Evolutionary conservation across 30 jellyfish, hydroid and myxozoan genomes (phyloP), one percentile per base, ranked within the genome.

Genomic region (Cassiopea andromeda): DNA sequence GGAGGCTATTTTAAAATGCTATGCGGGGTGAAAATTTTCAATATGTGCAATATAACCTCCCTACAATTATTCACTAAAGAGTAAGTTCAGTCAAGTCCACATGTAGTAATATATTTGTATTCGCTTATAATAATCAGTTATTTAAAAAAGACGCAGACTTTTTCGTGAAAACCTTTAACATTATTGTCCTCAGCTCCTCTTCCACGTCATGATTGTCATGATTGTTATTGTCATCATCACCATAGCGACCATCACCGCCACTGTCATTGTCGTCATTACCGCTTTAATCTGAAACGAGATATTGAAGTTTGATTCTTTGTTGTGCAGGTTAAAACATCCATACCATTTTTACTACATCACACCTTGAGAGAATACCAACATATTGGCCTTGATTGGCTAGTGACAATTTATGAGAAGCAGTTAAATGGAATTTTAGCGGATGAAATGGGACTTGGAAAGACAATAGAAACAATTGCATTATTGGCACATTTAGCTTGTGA

Each of bases 401-500:
- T 96, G 15, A 96, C 98, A 12, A 92, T 96, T 98, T 96, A 88
- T 75, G 94, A 87, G 38, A 96, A 93, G 61, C 98, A 96, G 66
- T 91, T 96, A 59, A 96, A 96, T 85, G 99, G 99, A 79, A 95
- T 95, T 1, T 58, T 95, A 19, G 99, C 99, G 9, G 99, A 95
- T 74, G 99, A 95, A 73, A 95, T 95, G 99, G 99, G 98, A n/a
- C 90, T 96, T 6, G 99, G 99, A 44, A 93, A 96, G 54, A 96
- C 99, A 1, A 93, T 96, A 7, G 99, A 96, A 71, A 96, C 98
- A 2, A 96, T 96, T n/a, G 99, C 99, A 14, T 79, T 92, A 19
- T 78, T 96, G 76, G 99, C 97, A 10, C 98, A 92, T 69, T 70
- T 96, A 38, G 99, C 99, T 0, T 92, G 98, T 82, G 98, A 96